Conservation (phyloP, 1,140 invertebrate genomes). For the Bombus terrestris region DNA sequence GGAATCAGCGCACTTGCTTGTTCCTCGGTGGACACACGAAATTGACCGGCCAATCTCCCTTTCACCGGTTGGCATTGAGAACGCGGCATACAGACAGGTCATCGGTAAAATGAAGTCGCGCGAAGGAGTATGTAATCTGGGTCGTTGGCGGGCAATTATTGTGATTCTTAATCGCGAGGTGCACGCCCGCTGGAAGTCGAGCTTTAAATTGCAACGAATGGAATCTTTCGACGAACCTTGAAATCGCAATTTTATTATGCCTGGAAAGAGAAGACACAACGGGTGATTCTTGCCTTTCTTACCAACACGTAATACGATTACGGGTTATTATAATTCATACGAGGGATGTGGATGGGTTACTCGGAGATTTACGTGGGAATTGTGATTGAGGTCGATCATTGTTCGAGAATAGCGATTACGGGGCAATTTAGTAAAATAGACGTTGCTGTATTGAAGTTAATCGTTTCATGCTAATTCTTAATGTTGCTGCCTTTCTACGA, state of each 20-base stretch:
- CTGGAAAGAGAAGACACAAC: no score
- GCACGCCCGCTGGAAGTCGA: not conserved
- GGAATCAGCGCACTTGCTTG: not conserved
- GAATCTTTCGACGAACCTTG: not conserved
- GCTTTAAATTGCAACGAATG: not conserved
- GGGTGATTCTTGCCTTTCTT: no score
- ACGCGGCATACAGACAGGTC: conserved; percentile 3
- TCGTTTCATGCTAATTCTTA: not conserved
- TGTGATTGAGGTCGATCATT: conserved; percentile 1
- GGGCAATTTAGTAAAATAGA: not conserved
- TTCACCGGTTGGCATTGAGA: conserved; percentile 54
- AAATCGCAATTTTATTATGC: not conserved
- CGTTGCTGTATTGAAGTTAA: not conserved
- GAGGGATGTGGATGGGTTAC: not conserved
- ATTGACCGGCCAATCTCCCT: conserved; percentile 35
- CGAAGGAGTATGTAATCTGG: conserved; percentile 28
- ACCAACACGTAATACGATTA: not conserved
- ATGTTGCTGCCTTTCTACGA: no score
- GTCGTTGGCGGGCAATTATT: conserved; percentile 40
- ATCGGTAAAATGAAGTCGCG: conserved; percentile 40
- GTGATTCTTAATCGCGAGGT: conserved; percentile 1
- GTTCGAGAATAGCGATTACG: not conserved
- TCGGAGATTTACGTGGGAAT: not conserved
- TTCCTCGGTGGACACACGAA: conserved; percentile 29
- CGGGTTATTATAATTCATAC: conserved; percentile 1